A percentile compares a stretch with the other conserved stretches of the same genome.
Evolutionary conservation across 30 jellyfish, hydroid and myxozoan species (phyloP).

Genomic region (Cassiopea xamachana): DNA sequence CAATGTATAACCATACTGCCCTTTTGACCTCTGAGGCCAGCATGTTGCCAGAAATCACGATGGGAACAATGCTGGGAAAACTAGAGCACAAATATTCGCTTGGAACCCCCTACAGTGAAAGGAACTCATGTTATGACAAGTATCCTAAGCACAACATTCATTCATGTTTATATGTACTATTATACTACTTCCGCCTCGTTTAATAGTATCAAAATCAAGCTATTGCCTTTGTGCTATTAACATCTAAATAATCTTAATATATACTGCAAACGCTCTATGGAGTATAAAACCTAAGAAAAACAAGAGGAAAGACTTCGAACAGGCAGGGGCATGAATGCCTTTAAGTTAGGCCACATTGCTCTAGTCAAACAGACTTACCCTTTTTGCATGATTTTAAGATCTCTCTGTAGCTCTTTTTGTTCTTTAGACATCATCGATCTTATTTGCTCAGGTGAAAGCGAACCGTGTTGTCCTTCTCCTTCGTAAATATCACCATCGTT

Average conservation of each 20-base stretch:
- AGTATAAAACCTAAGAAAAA: background rate
- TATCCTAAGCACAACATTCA: too few relatives aligned
- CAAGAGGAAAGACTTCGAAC: background rate
- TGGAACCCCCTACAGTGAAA: too few relatives aligned
- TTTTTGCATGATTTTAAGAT: conserved; percentile 71
- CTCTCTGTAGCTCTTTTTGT: conserved; percentile 70
- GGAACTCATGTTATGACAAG: too few relatives aligned
- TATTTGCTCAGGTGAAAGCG: conserved; percentile 67
- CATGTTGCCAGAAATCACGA: too few relatives aligned
- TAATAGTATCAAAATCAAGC: background rate
- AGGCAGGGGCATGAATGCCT: background rate
- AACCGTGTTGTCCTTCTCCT: conserved; percentile 16
- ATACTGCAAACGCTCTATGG: background rate
- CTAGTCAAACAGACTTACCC: conserved; percentile 20
- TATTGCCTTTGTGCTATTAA: background rate
- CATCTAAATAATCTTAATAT: background rate
- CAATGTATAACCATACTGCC: too few relatives aligned
- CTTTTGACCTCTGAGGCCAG: too few relatives aligned
- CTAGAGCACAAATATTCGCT: too few relatives aligned
- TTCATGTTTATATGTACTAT: too few relatives aligned
- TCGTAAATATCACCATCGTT: conserved; percentile 2
- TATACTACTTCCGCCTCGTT: background rate
- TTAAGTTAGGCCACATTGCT: background rate
- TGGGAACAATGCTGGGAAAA: too few relatives aligned
- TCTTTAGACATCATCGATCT: conserved; percentile 75